Evolutionary conservation across 2,888 invertebrate species (phyloP).

Genomic region (Agrotis segetum): DNA sequence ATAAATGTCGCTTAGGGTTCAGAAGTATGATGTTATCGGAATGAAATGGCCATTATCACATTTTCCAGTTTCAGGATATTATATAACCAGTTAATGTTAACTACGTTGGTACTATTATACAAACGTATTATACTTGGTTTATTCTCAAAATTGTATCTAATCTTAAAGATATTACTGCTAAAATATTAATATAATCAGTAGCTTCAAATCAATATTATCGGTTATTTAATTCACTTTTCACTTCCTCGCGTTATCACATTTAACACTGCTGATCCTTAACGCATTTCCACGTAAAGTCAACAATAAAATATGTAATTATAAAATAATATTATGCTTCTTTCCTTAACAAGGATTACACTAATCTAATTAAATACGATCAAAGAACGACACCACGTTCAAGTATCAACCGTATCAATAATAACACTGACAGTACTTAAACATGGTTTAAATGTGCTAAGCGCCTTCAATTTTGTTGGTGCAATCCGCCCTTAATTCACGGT

Average conservation of each 20-base stretch:
- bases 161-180: slow-evolving; percentile 20
- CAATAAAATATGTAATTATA: not conserved
- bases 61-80: not conserved
- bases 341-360: not conserved
- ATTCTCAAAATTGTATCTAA: slow-evolving; percentile 28
- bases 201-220: slow-evolving; percentile 44
- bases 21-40: not conserved
- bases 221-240: slow-evolving; percentile 21
- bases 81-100: not conserved
- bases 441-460: not conserved
- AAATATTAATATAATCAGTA: slow-evolving; percentile 33
- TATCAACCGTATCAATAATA: not conserved
- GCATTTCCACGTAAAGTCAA: slow-evolving; percentile 19
- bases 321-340: not conserved
- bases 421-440: not conserved
- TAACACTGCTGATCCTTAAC: slow-evolving; percentile 20
- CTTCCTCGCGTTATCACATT: slow-evolving; percentile 27
- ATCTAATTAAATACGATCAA: not conserved
- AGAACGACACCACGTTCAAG: not conserved
- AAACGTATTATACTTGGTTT: not conserved
- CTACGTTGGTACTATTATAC: not conserved
- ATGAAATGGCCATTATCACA: too few relatives aligned
- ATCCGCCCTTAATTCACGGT: too few relatives aligned
- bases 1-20: not conserved
- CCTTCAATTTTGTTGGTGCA: too few relatives aligned